These are phyloP conservation scores for Orchestia grillus DNA, from an alignment of 1,140 invertebrate species.

Conservation along the genomic window DNA sequence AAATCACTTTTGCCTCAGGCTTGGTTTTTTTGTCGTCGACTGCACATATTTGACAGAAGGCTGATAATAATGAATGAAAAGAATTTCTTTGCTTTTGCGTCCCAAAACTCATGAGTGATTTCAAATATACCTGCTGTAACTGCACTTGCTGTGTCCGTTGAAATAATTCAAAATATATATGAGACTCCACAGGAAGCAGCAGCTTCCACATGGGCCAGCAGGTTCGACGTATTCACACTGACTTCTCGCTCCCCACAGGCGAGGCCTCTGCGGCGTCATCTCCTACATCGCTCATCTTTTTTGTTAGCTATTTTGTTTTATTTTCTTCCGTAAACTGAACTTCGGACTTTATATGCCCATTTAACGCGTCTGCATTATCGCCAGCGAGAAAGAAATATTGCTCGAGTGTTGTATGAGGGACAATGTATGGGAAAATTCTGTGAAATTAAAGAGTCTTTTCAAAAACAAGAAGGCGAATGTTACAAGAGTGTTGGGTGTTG, in stretches of 20 bases:
- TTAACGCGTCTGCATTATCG: not conserved
- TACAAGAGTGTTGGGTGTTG: not conserved
- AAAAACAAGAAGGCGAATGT: not conserved
- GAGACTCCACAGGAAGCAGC: too few relatives aligned
- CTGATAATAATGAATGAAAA: too few relatives aligned
- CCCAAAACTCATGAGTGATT: not conserved
- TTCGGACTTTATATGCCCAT: not conserved
- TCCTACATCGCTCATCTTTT: not conserved
- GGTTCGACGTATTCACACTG: not conserved
- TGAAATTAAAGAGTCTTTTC: not conserved
- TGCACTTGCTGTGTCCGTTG: not conserved
- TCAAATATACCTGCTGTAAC: not conserved
- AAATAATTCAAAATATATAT: too few relatives aligned
- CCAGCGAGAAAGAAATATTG: not conserved
- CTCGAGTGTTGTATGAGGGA: not conserved
- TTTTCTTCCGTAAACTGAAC: not conserved
- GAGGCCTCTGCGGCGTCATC: not conserved
- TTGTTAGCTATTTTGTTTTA: not conserved
- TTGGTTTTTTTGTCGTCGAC: too few relatives aligned
- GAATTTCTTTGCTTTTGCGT: too few relatives aligned
- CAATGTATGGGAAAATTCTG: not conserved
- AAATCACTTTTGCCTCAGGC: too few relatives aligned
- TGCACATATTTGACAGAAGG: too few relatives aligned
- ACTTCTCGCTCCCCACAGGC: not conserved
- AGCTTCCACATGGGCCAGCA: too few relatives aligned